These are phyloP conservation scores for Coranthus polyacanthus DNA, from an alignment of 2,797 vertebrate genomes.

Conservation along the genomic window DNA sequence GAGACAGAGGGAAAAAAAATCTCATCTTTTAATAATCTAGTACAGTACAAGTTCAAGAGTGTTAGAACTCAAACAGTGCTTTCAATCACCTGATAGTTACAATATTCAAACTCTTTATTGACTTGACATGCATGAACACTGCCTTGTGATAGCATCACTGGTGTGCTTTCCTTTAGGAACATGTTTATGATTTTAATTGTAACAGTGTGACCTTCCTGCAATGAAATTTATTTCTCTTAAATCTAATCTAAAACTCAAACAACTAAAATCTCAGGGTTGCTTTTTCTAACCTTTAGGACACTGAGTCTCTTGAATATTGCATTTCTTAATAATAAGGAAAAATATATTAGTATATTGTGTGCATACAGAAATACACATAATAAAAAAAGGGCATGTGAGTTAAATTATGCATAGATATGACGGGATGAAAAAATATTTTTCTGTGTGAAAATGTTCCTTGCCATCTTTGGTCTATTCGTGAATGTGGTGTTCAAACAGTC, in stretches of 20 bases:
- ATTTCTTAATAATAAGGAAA: neutral
- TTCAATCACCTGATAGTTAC: too few relatives aligned
- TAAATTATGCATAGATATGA: too few relatives aligned
- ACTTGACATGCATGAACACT: too few relatives aligned
- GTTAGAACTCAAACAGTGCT: neutral
- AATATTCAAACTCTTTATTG: neutral
- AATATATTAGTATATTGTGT: neutral
- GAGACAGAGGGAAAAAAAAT: constrained; percentile 1
- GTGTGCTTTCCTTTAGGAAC: neutral
- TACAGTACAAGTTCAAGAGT: neutral
- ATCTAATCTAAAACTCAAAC: too few relatives aligned
- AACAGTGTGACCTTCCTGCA: neutral
- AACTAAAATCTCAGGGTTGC: too few relatives aligned
- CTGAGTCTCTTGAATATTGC: constrained; percentile 12
- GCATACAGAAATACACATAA: neutral
- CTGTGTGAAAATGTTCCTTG: too few relatives aligned
- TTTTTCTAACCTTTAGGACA: neutral
- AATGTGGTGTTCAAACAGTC: too few relatives aligned
- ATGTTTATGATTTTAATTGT: constrained; percentile 3
- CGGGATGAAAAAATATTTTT: neutral
- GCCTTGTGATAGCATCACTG: too few relatives aligned
- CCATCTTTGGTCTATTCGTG: too few relatives aligned
- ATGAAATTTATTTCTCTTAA: constrained; percentile 5
- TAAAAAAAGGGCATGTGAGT: too few relatives aligned
- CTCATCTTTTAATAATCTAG: neutral